Evolutionary conservation across 2,113 vertebrate species (phyloP).

Genomic region (Ochotona princeps): DNA sequence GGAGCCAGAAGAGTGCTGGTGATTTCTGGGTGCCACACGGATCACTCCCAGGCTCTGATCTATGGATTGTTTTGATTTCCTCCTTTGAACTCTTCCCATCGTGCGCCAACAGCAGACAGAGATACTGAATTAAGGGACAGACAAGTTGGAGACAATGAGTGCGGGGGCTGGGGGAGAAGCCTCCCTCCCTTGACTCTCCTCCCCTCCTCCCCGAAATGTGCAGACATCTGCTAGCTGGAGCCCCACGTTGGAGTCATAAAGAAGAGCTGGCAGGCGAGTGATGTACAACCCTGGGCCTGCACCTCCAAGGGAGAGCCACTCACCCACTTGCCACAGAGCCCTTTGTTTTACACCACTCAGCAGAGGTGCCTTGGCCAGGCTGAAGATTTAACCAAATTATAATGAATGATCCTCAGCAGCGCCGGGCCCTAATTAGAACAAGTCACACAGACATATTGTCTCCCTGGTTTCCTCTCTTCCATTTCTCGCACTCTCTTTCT

Average conservation of each 20-base stretch:
- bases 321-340: constrained; percentile 74
- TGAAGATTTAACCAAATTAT: constrained; percentile 88
- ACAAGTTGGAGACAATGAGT: constrained; percentile 86
- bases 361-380: constrained; percentile 86
- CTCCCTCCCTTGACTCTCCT: constrained; percentile 53
- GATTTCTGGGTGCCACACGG: constrained; percentile 81
- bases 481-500: constrained; percentile 89
- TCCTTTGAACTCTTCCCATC: constrained; percentile 89
- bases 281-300: constrained; percentile 80
- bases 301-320: constrained; percentile 80
- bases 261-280: constrained; percentile 82
- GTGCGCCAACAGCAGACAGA: constrained; percentile 84
- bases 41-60: constrained; percentile 76
- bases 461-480: constrained; percentile 90
- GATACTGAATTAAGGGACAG: constrained; percentile 86
- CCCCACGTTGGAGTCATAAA: constrained; percentile 79
- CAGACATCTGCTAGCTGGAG: constrained; percentile 87
- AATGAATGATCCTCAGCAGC: constrained; percentile 88
- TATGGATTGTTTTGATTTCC: constrained; percentile 87
- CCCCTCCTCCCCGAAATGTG: constrained; percentile 74
- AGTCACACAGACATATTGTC: constrained; percentile 91
- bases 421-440: constrained; percentile 91
- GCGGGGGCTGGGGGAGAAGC: constrained; percentile 48
- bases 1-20: constrained; percentile 81
- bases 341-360: constrained; percentile 84